Base-by-base conservation (phyloP, 2,888 invertebrate genomes). In the Drosophila greeni region DNA sequence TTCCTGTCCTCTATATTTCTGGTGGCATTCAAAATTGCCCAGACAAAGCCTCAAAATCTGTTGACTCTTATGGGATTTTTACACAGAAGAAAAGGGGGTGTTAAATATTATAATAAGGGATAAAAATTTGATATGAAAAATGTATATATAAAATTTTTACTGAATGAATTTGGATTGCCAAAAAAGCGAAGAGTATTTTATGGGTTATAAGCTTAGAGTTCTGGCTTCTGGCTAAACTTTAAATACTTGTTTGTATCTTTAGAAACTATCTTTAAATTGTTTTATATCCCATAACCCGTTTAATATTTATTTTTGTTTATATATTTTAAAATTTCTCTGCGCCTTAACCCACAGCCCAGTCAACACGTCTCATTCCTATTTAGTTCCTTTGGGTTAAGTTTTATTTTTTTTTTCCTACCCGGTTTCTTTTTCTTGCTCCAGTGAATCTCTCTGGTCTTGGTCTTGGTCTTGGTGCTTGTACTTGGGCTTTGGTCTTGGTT, bases 1-100 rank as follows among this genome's bases (percentile, higher is more conserved):
- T 72, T 52, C 42, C 53, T 36, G 18, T 40, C 20, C 51, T 16
- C 42, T 29, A 24, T n/a, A 9, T 31, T 34, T 14, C 31, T 37
- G 11, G 37, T 62, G 64, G 62, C 62, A 51, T 65, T 76, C 61
- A 76, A 82, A 77, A 73, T 77, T 78, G 66, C 73, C 67, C 72
- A 73, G 76, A 64, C 80, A 70, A 67, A 76, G 39, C 69, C 62
- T 79, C 82, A 79, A 84, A 84, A 79, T 82, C 76, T 69, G 24
- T 48, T 66, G 69, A 39, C 69, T 68, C 49, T 64, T 43, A 33
- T 43, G 57, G 24, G 31, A 45, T 45, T 45, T 29, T 12, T 29
- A 26, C 45, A 47, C 26, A 3, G 18, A 5, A 29, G 2, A 14
- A 18, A 29, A 9, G 3, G 8, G 16, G 45, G 12, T 18, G 26